Conservation (phyloP, 2,888 invertebrate genomes). For the Caenorhabditis plicata region DNA sequence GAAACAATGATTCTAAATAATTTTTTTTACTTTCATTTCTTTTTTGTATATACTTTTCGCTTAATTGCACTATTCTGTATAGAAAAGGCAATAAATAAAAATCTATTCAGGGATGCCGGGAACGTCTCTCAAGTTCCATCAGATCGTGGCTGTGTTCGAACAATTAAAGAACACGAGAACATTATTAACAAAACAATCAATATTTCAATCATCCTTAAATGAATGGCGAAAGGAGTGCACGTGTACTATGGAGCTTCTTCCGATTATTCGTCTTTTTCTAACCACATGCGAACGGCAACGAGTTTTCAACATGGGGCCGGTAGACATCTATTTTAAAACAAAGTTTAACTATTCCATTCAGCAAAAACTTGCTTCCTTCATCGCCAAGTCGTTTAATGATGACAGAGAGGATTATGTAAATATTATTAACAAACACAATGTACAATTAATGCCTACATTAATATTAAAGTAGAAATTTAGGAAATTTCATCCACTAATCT, state of each 20-base stretch:
- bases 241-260: no score
- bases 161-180: slow-evolving; percentile 24
- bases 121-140: no score
- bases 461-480: background rate
- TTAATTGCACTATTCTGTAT: background rate
- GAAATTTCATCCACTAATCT: slow-evolving; percentile 3
- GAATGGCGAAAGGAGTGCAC: slow-evolving; percentile 8
- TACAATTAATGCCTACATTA: background rate
- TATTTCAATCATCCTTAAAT: slow-evolving; percentile 17
- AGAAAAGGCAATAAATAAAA: background rate
- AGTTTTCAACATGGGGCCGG: slow-evolving; percentile 34
- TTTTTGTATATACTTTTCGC: slow-evolving; percentile 5
- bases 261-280: slow-evolving; percentile 74
- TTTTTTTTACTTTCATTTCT: background rate
- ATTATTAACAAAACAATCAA: slow-evolving; percentile 14
- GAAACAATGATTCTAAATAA: no score
- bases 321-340: background rate
- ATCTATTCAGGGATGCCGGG: no score
- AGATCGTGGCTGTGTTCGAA: slow-evolving; percentile 24
- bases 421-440: slow-evolving; percentile 8
- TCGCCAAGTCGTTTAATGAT: slow-evolving; percentile 27
- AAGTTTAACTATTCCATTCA: background rate
- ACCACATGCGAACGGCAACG: slow-evolving; percentile 76
- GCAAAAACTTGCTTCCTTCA: slow-evolving; percentile 20
- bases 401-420: slow-evolving; percentile 12